Evolutionary conservation across 1,140 invertebrate genomes (phyloP), one percentile per base, ranked within the genome.

Genomic region (Drosophila neocordata): DNA sequence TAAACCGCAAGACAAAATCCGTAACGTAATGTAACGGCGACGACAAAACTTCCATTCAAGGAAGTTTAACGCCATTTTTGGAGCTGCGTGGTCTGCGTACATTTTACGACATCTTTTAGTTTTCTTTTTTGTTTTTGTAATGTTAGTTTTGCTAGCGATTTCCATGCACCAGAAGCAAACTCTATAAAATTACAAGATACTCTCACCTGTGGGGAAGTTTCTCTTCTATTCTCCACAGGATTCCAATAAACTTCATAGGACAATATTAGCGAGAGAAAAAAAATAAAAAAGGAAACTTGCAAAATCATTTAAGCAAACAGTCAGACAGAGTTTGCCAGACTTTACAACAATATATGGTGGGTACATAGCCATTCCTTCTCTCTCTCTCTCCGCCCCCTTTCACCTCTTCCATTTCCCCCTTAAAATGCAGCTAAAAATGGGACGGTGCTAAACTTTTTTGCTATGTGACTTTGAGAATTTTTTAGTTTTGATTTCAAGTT

Each of bases 271-370:
- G 66, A 41, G 24, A 38, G 34, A 13, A 61, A 64, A 74, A 55
- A 34, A 62, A 77, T 6, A 31, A 1, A 57, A 74, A 55, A 31
- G 59, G 73, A 69, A 81, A 78, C 75, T 41, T 87, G 71, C 67
- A 57, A 88, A 87, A 87, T 87, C 82, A 87, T 87, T 87, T 87
- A 87, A 80, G 82, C 79, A 87, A 87, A 87, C 82, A 87, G 78
- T 88, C 78, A 88, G 41, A 48, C 65, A 79, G 83, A 87, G 83
- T 87, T 79, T 76, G 73, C 75, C 83, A 88, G 82, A 75, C 73
- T 77, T 84, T 66, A 18, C 13, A 18, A 53, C 71, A 58, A 60
- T 68, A 65, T 65, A 67, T 58, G 52, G 41, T 73, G 56, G 55
- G 59, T 73, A 73, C 63, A 72, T 24, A 24, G 22, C 22, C 4